A percentile compares a stretch with the other conserved stretches of the same genome.
Conservation (phyloP, 2,113 vertebrate species). For the Anhinga rufa region DNA sequence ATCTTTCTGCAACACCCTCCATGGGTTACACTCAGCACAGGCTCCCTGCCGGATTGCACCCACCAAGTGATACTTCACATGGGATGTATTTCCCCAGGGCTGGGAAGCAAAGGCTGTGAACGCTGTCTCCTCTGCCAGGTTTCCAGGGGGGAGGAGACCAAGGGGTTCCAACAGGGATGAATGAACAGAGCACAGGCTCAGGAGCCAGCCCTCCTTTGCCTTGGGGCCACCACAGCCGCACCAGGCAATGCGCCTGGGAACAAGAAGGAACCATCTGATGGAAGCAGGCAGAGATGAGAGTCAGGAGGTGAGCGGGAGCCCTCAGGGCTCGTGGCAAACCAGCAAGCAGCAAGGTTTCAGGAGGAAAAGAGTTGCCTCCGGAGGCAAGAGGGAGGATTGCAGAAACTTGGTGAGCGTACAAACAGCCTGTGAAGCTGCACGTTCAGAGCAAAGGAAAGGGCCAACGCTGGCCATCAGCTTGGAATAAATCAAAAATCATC, state of each 20-base stretch:
- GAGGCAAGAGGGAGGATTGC: background rate
- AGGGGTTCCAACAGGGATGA: background rate
- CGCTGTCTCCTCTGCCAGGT: background rate
- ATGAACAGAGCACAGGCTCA: background rate
- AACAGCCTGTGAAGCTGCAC: background rate
- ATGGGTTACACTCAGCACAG: background rate
- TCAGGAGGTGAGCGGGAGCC: background rate
- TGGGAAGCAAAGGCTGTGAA: background rate
- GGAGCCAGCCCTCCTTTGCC: background rate
- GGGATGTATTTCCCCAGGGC: background rate
- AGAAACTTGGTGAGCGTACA: background rate
- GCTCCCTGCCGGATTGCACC: background rate
- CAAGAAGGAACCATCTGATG: background rate
- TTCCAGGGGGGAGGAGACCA: background rate
- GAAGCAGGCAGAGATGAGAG: background rate
- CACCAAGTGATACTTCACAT: accelerated
- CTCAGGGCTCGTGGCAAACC: background rate
- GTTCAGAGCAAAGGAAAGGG: background rate
- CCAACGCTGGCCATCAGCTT: background rate
- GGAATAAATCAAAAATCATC: background rate
- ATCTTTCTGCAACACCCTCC: background rate
- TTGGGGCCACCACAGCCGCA: accelerated
- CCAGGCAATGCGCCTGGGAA: background rate
- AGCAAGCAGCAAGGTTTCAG: background rate
- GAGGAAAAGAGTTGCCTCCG: background rate